Percentiles rank a stretch among this genome's conserved stretches.
phyloP scores from a whole-genome alignment of 1,140 invertebrate species.

The Halictus rubicundus region DNA sequence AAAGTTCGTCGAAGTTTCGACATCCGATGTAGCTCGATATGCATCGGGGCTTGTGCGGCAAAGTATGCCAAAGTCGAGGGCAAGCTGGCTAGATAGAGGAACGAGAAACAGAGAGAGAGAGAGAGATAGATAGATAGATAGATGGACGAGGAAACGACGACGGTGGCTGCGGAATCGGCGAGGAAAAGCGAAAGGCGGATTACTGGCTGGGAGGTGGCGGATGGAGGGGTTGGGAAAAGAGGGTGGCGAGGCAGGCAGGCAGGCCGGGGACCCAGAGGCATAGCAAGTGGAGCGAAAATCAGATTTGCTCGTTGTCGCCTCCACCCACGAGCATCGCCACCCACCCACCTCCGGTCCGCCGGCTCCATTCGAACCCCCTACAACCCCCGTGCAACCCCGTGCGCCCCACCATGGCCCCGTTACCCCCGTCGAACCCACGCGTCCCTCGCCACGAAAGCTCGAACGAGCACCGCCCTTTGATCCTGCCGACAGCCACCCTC shows the following conservation, averaged over 20 bases:
- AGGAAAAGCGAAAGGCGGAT: conserved; percentile 39
- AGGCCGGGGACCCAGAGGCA: conserved; percentile 63
- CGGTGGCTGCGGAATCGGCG: neutral
- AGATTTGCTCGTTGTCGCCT: conserved; percentile 80
- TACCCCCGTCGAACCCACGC: conserved; percentile 39
- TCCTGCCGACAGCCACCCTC: conserved; percentile 79
- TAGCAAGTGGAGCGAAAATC: conserved; percentile 79
- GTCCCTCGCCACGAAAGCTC: conserved; percentile 68
- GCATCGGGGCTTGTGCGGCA: conserved; percentile 47
- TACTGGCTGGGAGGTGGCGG: neutral
- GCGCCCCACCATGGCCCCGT: conserved; percentile 37
- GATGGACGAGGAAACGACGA: too few species aligned
- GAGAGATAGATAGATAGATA: too few species aligned
- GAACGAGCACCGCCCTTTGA: conserved; percentile 78
- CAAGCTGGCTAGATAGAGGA: conserved; percentile 1
- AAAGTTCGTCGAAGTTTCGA: conserved; percentile 43
- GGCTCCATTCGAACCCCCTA: conserved; percentile 63
- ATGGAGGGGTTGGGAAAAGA: neutral
- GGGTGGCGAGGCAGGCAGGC: conserved; percentile 4
- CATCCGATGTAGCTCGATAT: conserved; percentile 58
- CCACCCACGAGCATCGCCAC: conserved; percentile 69
- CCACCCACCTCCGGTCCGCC: conserved; percentile 66
- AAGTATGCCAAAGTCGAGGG: conserved; percentile 77
- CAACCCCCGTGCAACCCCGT: conserved; percentile 46
- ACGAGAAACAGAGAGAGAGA: too few species aligned